phyloP scores from a whole-genome alignment of 2,888 invertebrate genomes.

The Drosophila parthenogenetica region DNA sequence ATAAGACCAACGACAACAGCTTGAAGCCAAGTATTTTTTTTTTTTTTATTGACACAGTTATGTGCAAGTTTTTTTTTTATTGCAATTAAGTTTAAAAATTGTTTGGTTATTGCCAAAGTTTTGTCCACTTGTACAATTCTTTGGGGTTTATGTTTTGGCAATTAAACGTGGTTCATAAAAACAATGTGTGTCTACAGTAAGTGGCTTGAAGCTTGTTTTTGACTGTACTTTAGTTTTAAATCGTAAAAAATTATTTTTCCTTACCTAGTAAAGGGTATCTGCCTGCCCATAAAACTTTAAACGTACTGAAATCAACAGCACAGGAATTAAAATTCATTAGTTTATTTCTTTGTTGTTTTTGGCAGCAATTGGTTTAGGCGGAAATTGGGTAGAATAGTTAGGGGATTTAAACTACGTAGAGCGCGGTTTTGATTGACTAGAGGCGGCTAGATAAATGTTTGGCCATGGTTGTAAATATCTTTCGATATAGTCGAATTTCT shows the following conservation, averaged over 20 bases:
- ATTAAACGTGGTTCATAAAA: constrained; percentile 9
- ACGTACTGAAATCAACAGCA: constrained; percentile 38
- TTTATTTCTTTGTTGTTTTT: constrained; percentile 2
- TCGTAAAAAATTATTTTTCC: too few species aligned
- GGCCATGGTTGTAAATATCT: constrained; percentile 43
- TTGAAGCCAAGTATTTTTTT: constrained; percentile 32
- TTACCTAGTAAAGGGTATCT: neutral
- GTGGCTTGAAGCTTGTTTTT: too few species aligned
- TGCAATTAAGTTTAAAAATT: constrained; percentile 56
- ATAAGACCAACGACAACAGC: constrained; percentile 19
- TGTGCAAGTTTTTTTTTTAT: constrained; percentile 25
- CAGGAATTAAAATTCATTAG: constrained; percentile 40
- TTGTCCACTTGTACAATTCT: constrained; percentile 35
- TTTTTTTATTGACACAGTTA: constrained; percentile 39
- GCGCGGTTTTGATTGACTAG: constrained; percentile 57
- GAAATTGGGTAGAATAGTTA: neutral
- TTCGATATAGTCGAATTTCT: constrained; percentile 49
- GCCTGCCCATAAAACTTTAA: neutral
- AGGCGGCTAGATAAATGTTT: constrained; percentile 45
- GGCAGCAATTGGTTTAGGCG: constrained; percentile 20
- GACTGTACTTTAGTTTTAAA: too few species aligned
- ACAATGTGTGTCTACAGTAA: too few species aligned
- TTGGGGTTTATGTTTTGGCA: constrained; percentile 25
- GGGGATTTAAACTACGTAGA: constrained; percentile 43
- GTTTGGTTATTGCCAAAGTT: constrained; percentile 32